Evolutionary conservation across 2,113 vertebrate genomes (phyloP).

Genomic region (Grammomys surdaster): DNA sequence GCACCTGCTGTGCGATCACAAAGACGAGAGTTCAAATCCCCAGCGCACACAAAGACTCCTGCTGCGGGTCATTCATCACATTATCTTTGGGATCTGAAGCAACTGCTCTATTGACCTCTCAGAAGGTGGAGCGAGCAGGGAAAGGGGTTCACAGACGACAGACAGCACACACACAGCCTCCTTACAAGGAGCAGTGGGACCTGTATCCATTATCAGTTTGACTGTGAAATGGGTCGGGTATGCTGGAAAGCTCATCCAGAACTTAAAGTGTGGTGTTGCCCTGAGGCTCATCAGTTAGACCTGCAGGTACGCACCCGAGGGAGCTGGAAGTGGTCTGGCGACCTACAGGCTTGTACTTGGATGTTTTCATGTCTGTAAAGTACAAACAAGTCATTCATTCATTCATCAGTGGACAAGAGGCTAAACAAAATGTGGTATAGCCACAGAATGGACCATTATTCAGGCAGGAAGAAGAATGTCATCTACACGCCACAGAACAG

Average conservation of each 20-base stretch:
- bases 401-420: background rate
- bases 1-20: too few relatives aligned
- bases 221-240: background rate
- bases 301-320: too few relatives aligned
- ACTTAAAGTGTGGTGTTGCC: background rate
- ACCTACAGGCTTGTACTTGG: background rate
- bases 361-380: background rate
- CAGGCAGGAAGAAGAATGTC: background rate
- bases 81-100: background rate
- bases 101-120: background rate
- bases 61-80: background rate
- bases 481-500: rapidly evolving
- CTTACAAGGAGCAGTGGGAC: background rate
- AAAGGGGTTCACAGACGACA: background rate
- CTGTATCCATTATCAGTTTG: too few relatives aligned
- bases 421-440: background rate
- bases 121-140: background rate
- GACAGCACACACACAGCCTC: background rate
- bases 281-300: rapidly evolving
- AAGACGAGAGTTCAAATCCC: background rate
- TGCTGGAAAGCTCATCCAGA: background rate
- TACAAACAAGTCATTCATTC: background rate
- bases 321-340: background rate
- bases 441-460: background rate
- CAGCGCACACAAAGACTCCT: background rate